These are phyloP conservation scores for Eptatretus burgeri DNA, from an alignment of 2,113 vertebrate genomes.

Conservation along the genomic window DNA sequence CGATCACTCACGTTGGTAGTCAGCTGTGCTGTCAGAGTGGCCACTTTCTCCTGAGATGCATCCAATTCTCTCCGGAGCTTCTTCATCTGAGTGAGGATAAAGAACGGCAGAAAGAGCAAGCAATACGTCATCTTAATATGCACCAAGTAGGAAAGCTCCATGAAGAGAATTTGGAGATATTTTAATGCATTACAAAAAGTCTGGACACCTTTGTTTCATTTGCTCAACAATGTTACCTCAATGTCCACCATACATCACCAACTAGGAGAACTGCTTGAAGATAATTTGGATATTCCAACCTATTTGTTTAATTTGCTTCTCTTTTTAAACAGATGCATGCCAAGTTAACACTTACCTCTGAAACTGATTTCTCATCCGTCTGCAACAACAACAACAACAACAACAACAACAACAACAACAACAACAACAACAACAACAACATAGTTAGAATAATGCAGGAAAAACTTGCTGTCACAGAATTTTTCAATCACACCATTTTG, in stretches of 20 bases:
- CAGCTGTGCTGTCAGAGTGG: slow-evolving; percentile 73
- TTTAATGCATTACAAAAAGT: not conserved
- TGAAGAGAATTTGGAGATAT: too few species aligned
- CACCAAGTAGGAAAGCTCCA: too few species aligned
- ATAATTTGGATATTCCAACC: too few species aligned
- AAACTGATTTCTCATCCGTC: slow-evolving; percentile 94
- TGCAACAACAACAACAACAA: slow-evolving; percentile 16
- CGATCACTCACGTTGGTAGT: slow-evolving; percentile 57
- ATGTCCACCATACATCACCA: too few species aligned
- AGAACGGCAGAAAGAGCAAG: not conserved
- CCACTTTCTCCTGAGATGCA: slow-evolving; percentile 88
- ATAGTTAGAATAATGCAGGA: not conserved
- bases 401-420: slow-evolving; percentile 12
- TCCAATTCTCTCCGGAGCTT: slow-evolving; percentile 77
- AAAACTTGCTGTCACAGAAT: too few species aligned
- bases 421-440: slow-evolving; percentile 7
- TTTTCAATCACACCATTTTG: too few species aligned
- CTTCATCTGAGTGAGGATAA: slow-evolving; percentile 31
- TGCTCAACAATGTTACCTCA: too few species aligned
- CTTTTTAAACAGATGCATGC: too few species aligned
- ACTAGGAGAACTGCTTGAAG: too few species aligned
- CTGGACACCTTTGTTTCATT: not conserved
- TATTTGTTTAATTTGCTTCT: too few species aligned
- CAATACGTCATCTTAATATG: slow-evolving; percentile 1
- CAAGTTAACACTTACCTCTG: slow-evolving; percentile 38